Evolutionary conservation across 1,140 invertebrate species (phyloP).

Genomic region (Drosophila athabasca): DNA sequence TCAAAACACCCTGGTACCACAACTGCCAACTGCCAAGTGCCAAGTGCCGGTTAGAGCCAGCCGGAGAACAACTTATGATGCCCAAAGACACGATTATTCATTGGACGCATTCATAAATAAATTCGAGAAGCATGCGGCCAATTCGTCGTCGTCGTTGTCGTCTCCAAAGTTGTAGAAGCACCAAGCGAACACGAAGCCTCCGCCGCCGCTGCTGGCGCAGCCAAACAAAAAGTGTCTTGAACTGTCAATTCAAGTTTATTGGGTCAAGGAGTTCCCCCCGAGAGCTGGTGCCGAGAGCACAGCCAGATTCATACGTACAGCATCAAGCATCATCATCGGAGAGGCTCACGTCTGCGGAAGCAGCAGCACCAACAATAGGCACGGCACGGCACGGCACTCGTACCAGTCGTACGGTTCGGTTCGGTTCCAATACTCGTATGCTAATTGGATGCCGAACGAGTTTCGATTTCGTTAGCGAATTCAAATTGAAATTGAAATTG

Average conservation of each 20-base stretch:
- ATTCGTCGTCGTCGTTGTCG: constrained; percentile 32
- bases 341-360: too few relatives aligned
- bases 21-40: constrained; percentile 1
- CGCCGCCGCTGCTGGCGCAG: constrained; percentile 38
- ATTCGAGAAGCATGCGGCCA: constrained; percentile 67
- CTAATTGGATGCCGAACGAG: constrained; percentile 51
- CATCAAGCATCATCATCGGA: constrained; percentile 34
- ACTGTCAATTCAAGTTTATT: constrained; percentile 83
- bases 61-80: constrained; percentile 33
- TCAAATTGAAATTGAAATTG: constrained; percentile 32
- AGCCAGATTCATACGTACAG: constrained; percentile 5
- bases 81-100: constrained; percentile 56
- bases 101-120: constrained; percentile 64
- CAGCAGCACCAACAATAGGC: constrained; percentile 22
- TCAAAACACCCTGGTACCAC: constrained; percentile 33
- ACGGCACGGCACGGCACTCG: constrained; percentile 4
- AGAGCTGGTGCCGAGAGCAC: constrained; percentile 36
- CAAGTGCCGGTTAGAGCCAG: constrained; percentile 32
- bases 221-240: constrained; percentile 79
- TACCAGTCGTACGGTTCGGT: constrained; percentile 26
- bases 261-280: constrained; percentile 73
- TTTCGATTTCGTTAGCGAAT: constrained; percentile 59
- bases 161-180: constrained; percentile 25
- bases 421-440: constrained; percentile 29
- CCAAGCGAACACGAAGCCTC: background rate